Evolutionary conservation across 2,888 invertebrate genomes (phyloP).

Genomic region (Cryptus viduatorius): DNA sequence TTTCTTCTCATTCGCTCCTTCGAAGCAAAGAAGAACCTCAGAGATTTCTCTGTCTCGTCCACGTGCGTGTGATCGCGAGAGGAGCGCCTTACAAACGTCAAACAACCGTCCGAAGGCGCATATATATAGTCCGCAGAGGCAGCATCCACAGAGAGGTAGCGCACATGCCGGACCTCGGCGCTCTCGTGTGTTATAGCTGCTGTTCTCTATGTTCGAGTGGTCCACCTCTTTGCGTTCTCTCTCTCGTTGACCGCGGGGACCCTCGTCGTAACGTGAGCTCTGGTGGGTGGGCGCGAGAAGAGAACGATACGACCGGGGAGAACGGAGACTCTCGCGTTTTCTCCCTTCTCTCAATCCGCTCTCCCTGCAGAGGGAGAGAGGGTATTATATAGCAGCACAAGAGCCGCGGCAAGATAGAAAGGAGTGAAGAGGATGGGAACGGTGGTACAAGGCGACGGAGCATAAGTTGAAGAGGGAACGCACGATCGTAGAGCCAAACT

Average conservation of each 20-base stretch:
- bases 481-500: constrained; percentile 55
- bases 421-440: constrained; percentile 31
- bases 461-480: constrained; percentile 18
- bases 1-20: background rate
- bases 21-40: background rate
- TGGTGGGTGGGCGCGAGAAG: constrained; percentile 62
- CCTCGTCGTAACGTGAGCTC: constrained; percentile 55
- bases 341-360: too few species aligned
- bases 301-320: constrained; percentile 50
- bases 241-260: constrained; percentile 16
- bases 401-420: background rate
- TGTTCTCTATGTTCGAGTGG: constrained; percentile 13
- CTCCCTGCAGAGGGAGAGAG: constrained; percentile 23
- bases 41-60: constrained; percentile 32
- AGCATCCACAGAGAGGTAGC: background rate
- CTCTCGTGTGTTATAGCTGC: background rate
- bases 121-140: background rate
- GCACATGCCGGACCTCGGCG: background rate
- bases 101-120: background rate
- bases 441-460: constrained; percentile 22
- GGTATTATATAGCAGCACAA: constrained; percentile 57
- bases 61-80: constrained; percentile 28
- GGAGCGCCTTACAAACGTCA: background rate
- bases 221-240: constrained; percentile 18
- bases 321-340: constrained; percentile 3